phyloP scores from a whole-genome alignment of 2,113 vertebrate species.

The Pan troglodytes region NHGRI_mPanTro3-v2.1_pri NC_072414.2:75341001-75341500 shows the following conservation, averaged over 20 bases:
- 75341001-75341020: not conserved
- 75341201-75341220: slow-evolving; percentile 5
- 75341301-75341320: not conserved
- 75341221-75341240: slow-evolving; percentile 49
- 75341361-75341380: slow-evolving; percentile 5
- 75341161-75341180: not conserved
- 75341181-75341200: not conserved
- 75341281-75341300: slow-evolving; percentile 43
- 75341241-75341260: not conserved
- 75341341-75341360: not conserved
- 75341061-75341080: not conserved
- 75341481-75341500: not conserved
- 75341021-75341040: not conserved
- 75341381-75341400: not conserved
- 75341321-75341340: not conserved
- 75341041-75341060: not conserved
- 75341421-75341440: not conserved
- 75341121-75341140: not conserved
- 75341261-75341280: not conserved
- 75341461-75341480: not conserved
- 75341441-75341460: not conserved
- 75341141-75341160: not conserved
- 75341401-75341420: not conserved
- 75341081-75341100: not conserved
- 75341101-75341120: not conserved